Conservation (phyloP, 2,113 vertebrate genomes). For the Dunckerocampus dactyliophorus region DNA sequence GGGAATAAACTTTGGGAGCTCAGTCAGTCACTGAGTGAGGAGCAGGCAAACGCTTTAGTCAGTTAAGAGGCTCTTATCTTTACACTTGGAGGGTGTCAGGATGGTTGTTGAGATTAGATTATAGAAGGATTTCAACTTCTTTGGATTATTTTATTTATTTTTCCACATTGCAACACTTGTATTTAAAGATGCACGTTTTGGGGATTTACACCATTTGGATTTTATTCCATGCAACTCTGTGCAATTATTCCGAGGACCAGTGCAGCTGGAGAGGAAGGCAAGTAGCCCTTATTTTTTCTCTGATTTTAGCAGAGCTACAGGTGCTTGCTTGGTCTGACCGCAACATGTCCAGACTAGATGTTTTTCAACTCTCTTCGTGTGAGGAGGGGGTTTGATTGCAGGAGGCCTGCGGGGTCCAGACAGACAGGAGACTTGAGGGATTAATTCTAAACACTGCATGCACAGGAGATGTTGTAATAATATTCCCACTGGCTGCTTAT, state of each 20-base stretch:
- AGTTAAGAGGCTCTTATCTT: conserved; percentile 18
- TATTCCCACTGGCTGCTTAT: neutral
- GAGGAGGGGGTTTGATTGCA: conserved; percentile 36
- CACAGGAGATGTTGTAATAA: neutral
- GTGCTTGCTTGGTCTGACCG: conserved; percentile 5
- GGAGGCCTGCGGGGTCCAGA: conserved; percentile 46
- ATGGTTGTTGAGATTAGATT: conserved; percentile 44
- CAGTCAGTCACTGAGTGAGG: neutral
- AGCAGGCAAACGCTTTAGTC: neutral
- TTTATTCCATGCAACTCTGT: conserved; percentile 49
- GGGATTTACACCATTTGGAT: conserved; percentile 67
- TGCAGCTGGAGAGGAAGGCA: conserved; percentile 89
- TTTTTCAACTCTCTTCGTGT: conserved; percentile 23
- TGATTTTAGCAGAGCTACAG: conserved; percentile 3
- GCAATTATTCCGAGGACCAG: conserved; percentile 75
- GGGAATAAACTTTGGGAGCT: conserved; percentile 53
- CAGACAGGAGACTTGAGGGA: conserved; percentile 38
- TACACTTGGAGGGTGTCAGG: conserved; percentile 18
- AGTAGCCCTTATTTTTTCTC: conserved; percentile 14
- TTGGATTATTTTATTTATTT: conserved; percentile 23
- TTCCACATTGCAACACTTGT: neutral
- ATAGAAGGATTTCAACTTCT: neutral
- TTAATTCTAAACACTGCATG: conserved; percentile 18
- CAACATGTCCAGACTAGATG: conserved; percentile 42
- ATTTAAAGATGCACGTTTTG: conserved; percentile 48